phyloP scores from a whole-genome alignment of 2,797 vertebrate genomes.

The Vultur gryphus region DNA sequence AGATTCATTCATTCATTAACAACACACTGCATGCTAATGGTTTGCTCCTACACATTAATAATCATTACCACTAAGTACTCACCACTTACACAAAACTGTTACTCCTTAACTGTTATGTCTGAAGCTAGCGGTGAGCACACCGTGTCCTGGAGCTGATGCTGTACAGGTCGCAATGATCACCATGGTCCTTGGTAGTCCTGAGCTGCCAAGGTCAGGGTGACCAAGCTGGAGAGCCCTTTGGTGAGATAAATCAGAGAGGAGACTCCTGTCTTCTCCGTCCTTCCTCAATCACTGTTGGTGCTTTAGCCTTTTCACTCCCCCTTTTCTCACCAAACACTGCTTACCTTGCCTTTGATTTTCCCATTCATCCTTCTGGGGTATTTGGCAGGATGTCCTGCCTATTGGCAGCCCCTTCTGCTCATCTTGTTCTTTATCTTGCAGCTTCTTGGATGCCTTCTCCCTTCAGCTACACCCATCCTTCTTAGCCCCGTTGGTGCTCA shows the following conservation, averaged over 20 bases:
- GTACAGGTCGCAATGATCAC: fast-evolving
- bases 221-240: neutral
- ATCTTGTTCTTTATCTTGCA: neutral
- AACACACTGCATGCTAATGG: neutral
- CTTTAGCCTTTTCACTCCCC: neutral
- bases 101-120: neutral
- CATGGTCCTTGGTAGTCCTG: neutral
- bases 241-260: neutral
- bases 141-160: fast-evolving
- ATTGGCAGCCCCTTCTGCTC: neutral
- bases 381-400: neutral
- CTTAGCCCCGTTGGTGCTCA: neutral
- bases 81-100: neutral
- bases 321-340: neutral
- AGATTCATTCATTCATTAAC: neutral
- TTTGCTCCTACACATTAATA: neutral
- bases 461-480: neutral
- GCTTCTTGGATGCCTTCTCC: neutral
- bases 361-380: neutral
- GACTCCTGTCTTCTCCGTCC: neutral
- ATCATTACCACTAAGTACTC: neutral
- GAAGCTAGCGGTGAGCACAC: neutral
- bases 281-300: neutral
- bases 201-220: neutral
- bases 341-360: neutral